Conservation (phyloP, 2,888 invertebrate genomes). For the Carcina quercana region DNA sequence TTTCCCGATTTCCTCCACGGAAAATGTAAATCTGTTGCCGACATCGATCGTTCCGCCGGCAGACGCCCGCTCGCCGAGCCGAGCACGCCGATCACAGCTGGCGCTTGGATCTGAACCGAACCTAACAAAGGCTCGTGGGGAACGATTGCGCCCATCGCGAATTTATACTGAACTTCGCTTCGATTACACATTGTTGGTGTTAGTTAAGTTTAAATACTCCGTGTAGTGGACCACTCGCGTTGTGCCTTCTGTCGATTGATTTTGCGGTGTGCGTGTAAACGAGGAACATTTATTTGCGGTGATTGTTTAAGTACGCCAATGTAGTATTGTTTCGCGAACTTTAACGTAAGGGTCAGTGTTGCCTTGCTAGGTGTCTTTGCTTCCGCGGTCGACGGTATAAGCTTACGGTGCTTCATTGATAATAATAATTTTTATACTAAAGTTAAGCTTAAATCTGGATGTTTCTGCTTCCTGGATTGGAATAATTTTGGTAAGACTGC, state of each 20-base stretch:
- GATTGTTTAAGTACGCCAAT: conserved; percentile 38
- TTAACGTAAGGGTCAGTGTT: conserved; percentile 61
- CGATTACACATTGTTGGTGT: conserved; percentile 45
- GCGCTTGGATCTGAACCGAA: conserved; percentile 57
- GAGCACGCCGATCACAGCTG: conserved; percentile 64
- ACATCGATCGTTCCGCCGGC: conserved; percentile 64
- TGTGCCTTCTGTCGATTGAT: conserved; percentile 61
- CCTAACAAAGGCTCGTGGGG: conserved; percentile 55
- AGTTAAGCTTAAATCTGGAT: conserved; percentile 22
- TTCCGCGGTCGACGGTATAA: conserved; percentile 60
- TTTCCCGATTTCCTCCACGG: conserved; percentile 68
- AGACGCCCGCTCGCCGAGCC: conserved; percentile 53
- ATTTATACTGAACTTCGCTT: conserved; percentile 38
- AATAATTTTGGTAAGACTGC: conserved; percentile 37
- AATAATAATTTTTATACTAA: conserved; percentile 23
- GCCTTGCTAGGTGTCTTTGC: conserved; percentile 74
- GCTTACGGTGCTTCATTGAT: conserved; percentile 63
- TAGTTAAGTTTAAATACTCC: conserved; percentile 49
- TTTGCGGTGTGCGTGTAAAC: conserved; percentile 36
- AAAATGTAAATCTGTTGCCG: conserved; percentile 71
- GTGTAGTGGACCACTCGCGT: conserved; percentile 64
- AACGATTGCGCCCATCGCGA: conserved; percentile 33
- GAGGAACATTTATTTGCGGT: conserved; percentile 40
- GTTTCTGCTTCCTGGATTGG: conserved; percentile 26
- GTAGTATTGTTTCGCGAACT: conserved; percentile 48